These are phyloP conservation scores for Caenorhabditis japonica DNA, from an alignment of 2,888 invertebrate genomes.

Conservation along the genomic window DNA sequence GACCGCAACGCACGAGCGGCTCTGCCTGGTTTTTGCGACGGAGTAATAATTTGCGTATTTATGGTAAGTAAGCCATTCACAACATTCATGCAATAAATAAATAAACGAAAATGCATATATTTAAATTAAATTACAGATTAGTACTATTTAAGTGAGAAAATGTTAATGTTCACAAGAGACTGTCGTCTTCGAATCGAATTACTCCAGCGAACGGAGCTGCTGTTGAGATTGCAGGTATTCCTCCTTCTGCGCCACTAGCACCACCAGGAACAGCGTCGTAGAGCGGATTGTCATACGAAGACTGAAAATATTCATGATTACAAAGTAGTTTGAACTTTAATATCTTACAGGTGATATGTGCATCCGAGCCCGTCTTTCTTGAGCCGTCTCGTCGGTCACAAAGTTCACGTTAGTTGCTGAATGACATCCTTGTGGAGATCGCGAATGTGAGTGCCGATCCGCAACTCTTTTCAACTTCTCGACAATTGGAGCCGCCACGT, in stretches of 20 bases:
- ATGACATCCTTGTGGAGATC: constrained; percentile 31
- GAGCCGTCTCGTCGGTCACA: constrained; percentile 38
- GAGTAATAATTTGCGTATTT: too few relatives aligned
- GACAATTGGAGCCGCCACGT: constrained; percentile 41
- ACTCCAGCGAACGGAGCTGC: constrained; percentile 28
- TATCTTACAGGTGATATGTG: constrained; percentile 38
- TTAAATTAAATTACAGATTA: constrained; percentile 23
- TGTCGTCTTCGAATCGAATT: constrained; percentile 34
- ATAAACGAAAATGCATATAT: constrained; percentile 40
- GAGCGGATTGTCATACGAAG: constrained; percentile 43
- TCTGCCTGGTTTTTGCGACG: too few relatives aligned
- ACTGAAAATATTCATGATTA: constrained; percentile 19
- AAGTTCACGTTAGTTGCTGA: constrained; percentile 50
- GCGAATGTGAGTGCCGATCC: constrained; percentile 8
- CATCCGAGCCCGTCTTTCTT: constrained; percentile 22
- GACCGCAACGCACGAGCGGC: too few relatives aligned
- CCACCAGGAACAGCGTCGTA: constrained; percentile 43
- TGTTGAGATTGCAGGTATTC: constrained; percentile 5
- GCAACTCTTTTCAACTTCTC: constrained; percentile 28
- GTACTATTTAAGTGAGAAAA: too few relatives aligned
- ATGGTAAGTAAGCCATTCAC: constrained; percentile 22
- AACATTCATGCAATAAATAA: constrained; percentile 46
- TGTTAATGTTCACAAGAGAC: constrained; percentile 11
- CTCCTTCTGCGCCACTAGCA: constrained; percentile 4
- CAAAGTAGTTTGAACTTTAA: neutral